A percentile compares a stretch with the other conserved stretches of the same genome.
Evolutionary conservation across 2,113 vertebrate genomes (phyloP).

Genomic region (Hyperopisus bebe): DNA sequence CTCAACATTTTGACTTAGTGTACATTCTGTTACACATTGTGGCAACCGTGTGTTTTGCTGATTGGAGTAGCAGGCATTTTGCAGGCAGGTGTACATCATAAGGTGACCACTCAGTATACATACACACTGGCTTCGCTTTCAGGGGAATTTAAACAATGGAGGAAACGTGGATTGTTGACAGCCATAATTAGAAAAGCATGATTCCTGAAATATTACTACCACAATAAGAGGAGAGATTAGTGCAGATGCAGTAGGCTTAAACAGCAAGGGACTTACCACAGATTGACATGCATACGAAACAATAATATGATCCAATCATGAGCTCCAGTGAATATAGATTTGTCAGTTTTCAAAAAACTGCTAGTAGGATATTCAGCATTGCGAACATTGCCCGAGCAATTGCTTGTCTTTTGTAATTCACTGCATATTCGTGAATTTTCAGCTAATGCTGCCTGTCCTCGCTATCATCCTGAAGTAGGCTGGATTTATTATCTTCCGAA

Average conservation of each 20-base stretch:
- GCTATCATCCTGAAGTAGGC: not conserved
- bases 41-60: not conserved
- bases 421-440: not conserved
- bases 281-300: not conserved
- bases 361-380: not conserved
- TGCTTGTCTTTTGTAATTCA: not conserved
- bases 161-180: not conserved
- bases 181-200: not conserved
- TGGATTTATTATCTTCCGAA: not conserved
- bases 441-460: not conserved
- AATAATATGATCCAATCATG: not conserved
- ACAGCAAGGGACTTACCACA: not conserved
- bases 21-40: not conserved
- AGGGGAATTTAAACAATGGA: not conserved
- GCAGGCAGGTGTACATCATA: not conserved
- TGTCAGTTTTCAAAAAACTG: not conserved
- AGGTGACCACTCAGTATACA: not conserved
- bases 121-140: not conserved
- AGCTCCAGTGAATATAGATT: not conserved
- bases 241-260: not conserved
- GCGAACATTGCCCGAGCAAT: not conserved
- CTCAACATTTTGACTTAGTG: not conserved
- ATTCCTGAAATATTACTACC: not conserved
- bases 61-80: not conserved
- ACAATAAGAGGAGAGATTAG: not conserved